These are phyloP conservation scores for Myanophis thanlyinensis DNA, from an alignment of 2,113 vertebrate species.

Conservation along the genomic window DNA sequence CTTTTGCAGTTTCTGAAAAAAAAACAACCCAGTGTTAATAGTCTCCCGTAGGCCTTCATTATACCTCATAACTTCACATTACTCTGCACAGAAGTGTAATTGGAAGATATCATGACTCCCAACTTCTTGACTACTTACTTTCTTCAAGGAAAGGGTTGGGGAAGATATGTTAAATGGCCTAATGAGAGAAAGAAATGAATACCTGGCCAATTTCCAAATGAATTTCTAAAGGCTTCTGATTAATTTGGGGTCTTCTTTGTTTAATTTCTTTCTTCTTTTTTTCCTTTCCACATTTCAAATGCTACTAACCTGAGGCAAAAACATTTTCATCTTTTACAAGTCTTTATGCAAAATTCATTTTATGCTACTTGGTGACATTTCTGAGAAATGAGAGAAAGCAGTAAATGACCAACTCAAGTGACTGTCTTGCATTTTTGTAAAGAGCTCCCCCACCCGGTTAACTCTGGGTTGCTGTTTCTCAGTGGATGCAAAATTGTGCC, in stretches of 20 bases:
- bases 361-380: conserved; percentile 24
- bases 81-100: conserved; percentile 26
- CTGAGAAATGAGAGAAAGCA: conserved; percentile 18
- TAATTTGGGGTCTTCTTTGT: conserved; percentile 7
- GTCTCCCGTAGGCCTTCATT: conserved; percentile 56
- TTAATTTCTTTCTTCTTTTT: neutral
- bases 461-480: neutral
- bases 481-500: neutral
- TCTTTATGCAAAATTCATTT: conserved; percentile 37
- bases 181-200: conserved; percentile 20
- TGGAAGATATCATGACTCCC: conserved; percentile 35
- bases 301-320: conserved; percentile 5
- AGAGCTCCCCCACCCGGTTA: neutral
- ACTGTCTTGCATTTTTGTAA: conserved; percentile 10
- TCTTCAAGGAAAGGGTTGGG: neutral
- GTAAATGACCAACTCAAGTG: conserved; percentile 4
- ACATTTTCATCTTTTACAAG: conserved; percentile 25
- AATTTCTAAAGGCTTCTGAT: conserved; percentile 11
- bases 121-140: conserved; percentile 14
- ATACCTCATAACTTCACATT: conserved; percentile 37
- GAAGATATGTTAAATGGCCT: conserved; percentile 19
- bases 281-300: neutral
- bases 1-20: neutral
- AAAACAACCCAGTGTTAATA: conserved; percentile 28
- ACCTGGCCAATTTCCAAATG: conserved; percentile 25